Percentiles rank a stretch among this genome's conserved stretches.
phyloP scores from a whole-genome alignment of 2,888 invertebrate genomes.

The Thecocarcelia acutangulata region DNA sequence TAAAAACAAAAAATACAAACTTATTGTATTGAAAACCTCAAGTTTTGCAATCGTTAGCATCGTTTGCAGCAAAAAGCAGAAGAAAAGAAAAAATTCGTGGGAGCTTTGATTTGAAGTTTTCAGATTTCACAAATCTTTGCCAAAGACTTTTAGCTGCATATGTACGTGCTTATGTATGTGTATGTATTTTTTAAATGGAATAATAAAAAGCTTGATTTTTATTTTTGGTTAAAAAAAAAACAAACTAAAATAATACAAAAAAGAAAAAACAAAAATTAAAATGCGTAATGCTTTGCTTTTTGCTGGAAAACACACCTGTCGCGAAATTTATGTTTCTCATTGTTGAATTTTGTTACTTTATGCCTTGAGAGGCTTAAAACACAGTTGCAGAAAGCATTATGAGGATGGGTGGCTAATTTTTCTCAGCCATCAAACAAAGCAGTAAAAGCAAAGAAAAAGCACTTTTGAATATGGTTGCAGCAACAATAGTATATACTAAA shows the following conservation, averaged over 20 bases:
- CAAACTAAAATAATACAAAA: no score
- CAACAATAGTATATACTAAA: no score
- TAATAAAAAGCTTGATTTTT: slow-evolving; percentile 22
- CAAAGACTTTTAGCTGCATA: background rate
- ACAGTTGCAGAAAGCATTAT: background rate
- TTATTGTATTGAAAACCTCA: slow-evolving; percentile 55
- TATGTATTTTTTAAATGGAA: slow-evolving; percentile 39
- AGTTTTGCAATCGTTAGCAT: slow-evolving; percentile 57
- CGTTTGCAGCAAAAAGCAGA: background rate
- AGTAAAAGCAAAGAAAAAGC: no score
- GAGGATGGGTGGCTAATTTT: background rate
- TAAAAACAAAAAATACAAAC: slow-evolving; percentile 11
- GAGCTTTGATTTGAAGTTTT: slow-evolving; percentile 61
- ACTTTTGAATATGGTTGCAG: no score
- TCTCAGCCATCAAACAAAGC: no score
- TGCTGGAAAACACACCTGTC: slow-evolving; percentile 67
- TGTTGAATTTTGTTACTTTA: slow-evolving; percentile 37
- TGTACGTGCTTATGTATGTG: slow-evolving; percentile 3
- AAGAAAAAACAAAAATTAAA: slow-evolving; percentile 34
- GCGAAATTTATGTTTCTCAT: slow-evolving; percentile 66
- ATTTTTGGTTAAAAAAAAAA: slow-evolving; percentile 30
- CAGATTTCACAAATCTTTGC: slow-evolving; percentile 30
- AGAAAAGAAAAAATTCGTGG: slow-evolving; percentile 56
- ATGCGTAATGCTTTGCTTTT: slow-evolving; percentile 51
- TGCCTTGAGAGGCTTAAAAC: slow-evolving; percentile 3